A percentile compares a stretch with the other conserved stretches of the same genome.
phyloP scores from a whole-genome alignment of 37 sponge, comb jelly and placozoan genomes.

The Dysidea cf. avara region DNA sequence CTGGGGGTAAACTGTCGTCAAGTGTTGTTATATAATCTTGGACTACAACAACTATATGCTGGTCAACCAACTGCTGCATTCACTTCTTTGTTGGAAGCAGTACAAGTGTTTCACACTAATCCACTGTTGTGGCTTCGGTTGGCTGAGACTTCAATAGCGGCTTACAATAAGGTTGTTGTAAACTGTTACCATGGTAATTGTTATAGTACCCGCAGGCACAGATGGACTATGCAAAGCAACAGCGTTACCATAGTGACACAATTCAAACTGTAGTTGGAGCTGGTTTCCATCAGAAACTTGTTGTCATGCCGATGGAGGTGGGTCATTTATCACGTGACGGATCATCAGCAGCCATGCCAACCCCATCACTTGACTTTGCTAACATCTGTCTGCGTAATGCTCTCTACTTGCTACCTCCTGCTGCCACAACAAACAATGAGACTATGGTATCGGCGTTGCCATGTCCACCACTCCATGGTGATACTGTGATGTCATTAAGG shows the following conservation, averaged over 20 bases:
- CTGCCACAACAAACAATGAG: background rate
- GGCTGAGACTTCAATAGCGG: constrained; percentile 91
- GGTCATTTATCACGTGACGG: background rate
- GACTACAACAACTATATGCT: constrained; percentile 87
- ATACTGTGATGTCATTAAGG: constrained; percentile 40
- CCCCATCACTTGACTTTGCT: constrained; percentile 89
- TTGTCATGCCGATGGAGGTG: constrained; percentile 31
- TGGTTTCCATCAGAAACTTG: constrained; percentile 75
- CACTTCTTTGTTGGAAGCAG: constrained; percentile 87
- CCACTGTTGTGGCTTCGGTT: constrained; percentile 93
- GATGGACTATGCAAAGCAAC: constrained; percentile 24
- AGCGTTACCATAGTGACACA: constrained; percentile 60
- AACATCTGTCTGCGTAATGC: constrained; percentile 89
- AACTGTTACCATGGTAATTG: background rate
- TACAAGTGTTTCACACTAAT: constrained; percentile 88
- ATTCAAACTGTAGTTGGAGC: constrained; percentile 73
- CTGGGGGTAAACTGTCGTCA: constrained; percentile 88
- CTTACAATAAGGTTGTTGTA: constrained; percentile 57
- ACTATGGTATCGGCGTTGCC: constrained; percentile 52
- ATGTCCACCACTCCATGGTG: constrained; percentile 64
- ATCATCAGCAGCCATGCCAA: constrained; percentile 74
- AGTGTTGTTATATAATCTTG: constrained; percentile 90
- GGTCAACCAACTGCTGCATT: constrained; percentile 87
- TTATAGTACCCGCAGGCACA: constrained; percentile 5
- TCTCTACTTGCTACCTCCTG: constrained; percentile 74